Base-by-base conservation (phyloP, 2,113 vertebrate genomes). In the Prietella phreatophila region DNA sequence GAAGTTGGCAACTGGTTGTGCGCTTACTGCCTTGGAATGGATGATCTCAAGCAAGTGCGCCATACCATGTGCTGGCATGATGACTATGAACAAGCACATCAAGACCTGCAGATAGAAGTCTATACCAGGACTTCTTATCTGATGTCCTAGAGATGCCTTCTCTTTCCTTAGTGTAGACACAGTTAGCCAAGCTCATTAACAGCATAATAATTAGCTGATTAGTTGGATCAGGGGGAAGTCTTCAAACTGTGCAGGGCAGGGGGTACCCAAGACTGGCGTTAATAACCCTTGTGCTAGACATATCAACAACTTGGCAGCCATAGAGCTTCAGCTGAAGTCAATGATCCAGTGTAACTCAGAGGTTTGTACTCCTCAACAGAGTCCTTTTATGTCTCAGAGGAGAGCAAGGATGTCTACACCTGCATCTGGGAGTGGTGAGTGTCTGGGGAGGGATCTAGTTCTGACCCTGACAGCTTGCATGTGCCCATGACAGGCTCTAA, bases 271-370 rank as follows among this genome's bases (percentile, higher is more conserved):
- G n/a, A 20, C 53, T 81, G 78, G 78, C 25, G 36, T 47, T 76
- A 25, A 76, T 42, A 47, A 76, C 39, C 42, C 42, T 27, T 53
- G 75, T 22, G 53, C 30, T 10, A 58, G 78, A 60, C 80, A 25
- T 36, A 82, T 60, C 56, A 82, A 20, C 53, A 81, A 15, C 30
- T 61, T 82, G 56, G 80, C 79, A 82, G 79, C 79, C 30, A 82
- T 82, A 30, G 56, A 60, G 55, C 55, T 4, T 25, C 56, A 60
- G 33, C 56, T 82, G 80, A 82, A 82, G 20, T 60, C 55, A 82
- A 36, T 82, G 30, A 60, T 82, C 56, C 33, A 82, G 55, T 82
- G 56, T 36, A 58, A 39, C 30, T 19, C 25, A 30, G 78, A 55
- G n/a, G 50, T 55, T 56, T 55, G 50, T 19, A 25, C 20, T 82